phyloP scores from a whole-genome alignment of 2,888 invertebrate species.

The Mylabris sibirica region DNA sequence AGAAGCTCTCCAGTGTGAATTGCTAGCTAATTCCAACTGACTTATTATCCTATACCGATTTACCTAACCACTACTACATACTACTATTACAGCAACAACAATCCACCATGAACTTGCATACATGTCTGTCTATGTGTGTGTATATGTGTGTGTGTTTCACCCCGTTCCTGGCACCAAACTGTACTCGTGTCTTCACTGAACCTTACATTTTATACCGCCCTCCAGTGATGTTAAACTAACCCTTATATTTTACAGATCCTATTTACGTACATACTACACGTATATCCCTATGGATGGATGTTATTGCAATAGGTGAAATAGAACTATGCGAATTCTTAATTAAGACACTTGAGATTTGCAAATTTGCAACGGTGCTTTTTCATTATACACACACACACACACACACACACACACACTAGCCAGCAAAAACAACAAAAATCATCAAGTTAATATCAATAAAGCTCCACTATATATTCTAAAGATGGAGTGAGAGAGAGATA shows the following conservation, averaged over 20 bases:
- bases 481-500: conserved; percentile 16
- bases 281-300: conserved; percentile 12
- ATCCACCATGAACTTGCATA: neutral
- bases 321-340: conserved; percentile 1
- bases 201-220: conserved; percentile 53
- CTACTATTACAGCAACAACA: conserved; percentile 14
- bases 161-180: conserved; percentile 49
- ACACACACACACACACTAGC: too few species aligned
- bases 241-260: conserved; percentile 42
- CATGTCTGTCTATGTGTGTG: neutral
- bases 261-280: neutral
- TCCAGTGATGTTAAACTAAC: conserved; percentile 52
- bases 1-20: conserved; percentile 48
- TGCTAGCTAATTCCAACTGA: conserved; percentile 53
- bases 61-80: conserved; percentile 34
- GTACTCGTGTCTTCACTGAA: conserved; percentile 53
- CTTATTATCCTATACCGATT: conserved; percentile 48
- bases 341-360: conserved; percentile 1
- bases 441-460: neutral
- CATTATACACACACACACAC: too few species aligned
- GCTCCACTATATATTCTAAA: conserved; percentile 3
- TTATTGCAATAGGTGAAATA: conserved; percentile 2
- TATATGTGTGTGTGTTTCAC: conserved; percentile 5
- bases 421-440: neutral
- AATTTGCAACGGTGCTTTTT: neutral